Evolutionary conservation across 64 coral and sea anemone species (phyloP).

Genomic region (Pocillopora damicornis): DNA sequence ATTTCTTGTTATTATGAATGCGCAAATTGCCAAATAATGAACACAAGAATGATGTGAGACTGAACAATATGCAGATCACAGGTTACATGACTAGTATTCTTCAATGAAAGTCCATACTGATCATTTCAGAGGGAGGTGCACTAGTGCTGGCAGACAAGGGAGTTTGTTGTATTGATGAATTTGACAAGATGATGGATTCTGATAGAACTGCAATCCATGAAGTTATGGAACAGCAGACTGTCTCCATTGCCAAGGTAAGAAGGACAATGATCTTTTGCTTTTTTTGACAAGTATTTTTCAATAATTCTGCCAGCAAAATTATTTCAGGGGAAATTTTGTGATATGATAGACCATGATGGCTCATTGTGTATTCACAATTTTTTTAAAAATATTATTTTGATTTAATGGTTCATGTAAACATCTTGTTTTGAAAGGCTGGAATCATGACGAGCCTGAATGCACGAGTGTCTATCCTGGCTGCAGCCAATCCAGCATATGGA

Average conservation of each 20-base stretch:
- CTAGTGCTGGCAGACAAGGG: conserved; percentile 94
- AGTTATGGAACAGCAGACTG: conserved; percentile 98
- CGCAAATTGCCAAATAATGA: too few relatives aligned
- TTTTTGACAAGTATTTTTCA: too few relatives aligned
- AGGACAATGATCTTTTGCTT: not conserved
- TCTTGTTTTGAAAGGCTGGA: conserved; percentile 67
- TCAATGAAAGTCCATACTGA: not conserved
- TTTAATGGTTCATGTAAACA: too few relatives aligned
- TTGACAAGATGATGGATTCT: conserved; percentile 99
- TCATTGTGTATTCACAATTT: too few relatives aligned
- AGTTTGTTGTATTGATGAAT: conserved; percentile 98
- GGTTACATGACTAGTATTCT: not conserved
- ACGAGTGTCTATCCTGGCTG: conserved; percentile 91
- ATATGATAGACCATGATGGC: too few relatives aligned
- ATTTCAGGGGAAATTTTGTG: too few relatives aligned
- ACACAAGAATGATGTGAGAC: too few relatives aligned
- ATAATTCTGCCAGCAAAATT: too few relatives aligned
- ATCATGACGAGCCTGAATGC: conserved; percentile 99
- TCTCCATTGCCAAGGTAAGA: conserved; percentile 93
- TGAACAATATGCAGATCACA: not conserved
- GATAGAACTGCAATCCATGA: conserved; percentile 96
- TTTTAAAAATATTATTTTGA: too few relatives aligned
- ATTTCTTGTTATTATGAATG: too few relatives aligned
- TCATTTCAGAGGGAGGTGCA: conserved; percentile 82
- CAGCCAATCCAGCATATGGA: conserved; percentile 98